Base-by-base conservation (phyloP, 2,888 invertebrate species). In the Brachynemurus nebulosus region DNA sequence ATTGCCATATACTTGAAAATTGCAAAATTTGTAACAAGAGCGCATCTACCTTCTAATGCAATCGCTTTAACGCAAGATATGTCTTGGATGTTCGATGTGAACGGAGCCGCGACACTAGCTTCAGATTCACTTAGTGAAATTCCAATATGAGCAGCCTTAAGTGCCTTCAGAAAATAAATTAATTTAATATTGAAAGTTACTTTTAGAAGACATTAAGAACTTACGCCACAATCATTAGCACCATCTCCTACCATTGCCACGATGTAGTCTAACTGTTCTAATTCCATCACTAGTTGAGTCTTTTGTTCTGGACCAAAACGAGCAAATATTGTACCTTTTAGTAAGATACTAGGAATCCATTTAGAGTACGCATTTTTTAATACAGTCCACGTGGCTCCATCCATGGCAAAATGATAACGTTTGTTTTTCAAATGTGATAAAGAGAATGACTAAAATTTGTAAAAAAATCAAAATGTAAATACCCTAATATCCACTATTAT, bases 1-100 rank as follows among this genome's bases (percentile, higher is more conserved):
- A 84, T 74, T 45, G 88, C 86, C 86, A 91, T 91, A 64, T 85
- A 91, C 60, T 90, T 90, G 66, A 91, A 89, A 45, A 88, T 80
- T 4, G 88, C 86, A 64, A 91, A 90, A 35, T 86, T 88, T 1
- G 91, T 91, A 48, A 88, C 86, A 50, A 92, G 67, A 1, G 91
- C 88, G 53, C 86, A 85, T 5, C 91, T 73, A 8, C 92, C 90
- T 67, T 91, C 86, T 48, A 81, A 70, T 50, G 88, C 82, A 5
- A 89, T 71, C 49, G 74, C 72, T 23, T 84, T 80, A 42, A 91
- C 80, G 64, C 90, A 90, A 8, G 79, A 74, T 51, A 90, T 86
- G 61, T 90, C 80, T 45, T 80, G 76, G 48, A 77, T 71, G 52
- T 79, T 78, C 1, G 91, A 91, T 0, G 90, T 91, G 61, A 91